Evolutionary conservation across 2,797 vertebrate genomes (phyloP).

Genomic region (Syngnathus rostellatus): DNA sequence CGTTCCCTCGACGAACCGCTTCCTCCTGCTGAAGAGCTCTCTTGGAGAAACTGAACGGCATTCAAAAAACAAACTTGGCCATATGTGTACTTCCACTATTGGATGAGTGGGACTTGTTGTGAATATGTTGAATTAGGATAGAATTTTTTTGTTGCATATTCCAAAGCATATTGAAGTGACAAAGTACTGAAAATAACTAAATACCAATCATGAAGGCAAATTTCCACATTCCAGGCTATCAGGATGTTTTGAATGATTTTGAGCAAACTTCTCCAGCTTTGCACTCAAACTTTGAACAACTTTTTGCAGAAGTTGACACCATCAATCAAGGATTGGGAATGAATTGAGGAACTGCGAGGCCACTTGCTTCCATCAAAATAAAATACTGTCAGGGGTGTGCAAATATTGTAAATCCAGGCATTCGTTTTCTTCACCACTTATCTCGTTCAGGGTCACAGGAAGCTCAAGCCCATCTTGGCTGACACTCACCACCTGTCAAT

Average conservation of each 20-base stretch:
- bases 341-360: not conserved
- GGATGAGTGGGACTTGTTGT: too few species aligned
- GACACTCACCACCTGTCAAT: not conserved
- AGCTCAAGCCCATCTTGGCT: not conserved
- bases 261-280: not conserved
- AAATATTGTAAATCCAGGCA: not conserved
- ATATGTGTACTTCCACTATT: too few species aligned
- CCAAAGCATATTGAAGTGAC: too few species aligned
- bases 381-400: not conserved
- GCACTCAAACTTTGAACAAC: not conserved
- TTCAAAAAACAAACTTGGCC: too few species aligned
- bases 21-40: too few species aligned
- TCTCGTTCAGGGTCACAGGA: not conserved
- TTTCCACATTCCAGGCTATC: not conserved
- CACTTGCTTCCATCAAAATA: not conserved
- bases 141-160: too few species aligned
- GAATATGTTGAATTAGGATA: too few species aligned
- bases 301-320: not conserved
- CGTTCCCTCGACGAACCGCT: too few species aligned
- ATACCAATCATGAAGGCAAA: too few species aligned
- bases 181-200: too few species aligned
- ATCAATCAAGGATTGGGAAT: not conserved
- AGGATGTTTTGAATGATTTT: not conserved
- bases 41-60: too few species aligned
- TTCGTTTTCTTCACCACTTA: not conserved